A percentile compares a stretch with the other conserved stretches of the same genome.
Evolutionary conservation across 2,797 vertebrate species (phyloP).

Genomic region (Tokudaia muenninki): DNA sequence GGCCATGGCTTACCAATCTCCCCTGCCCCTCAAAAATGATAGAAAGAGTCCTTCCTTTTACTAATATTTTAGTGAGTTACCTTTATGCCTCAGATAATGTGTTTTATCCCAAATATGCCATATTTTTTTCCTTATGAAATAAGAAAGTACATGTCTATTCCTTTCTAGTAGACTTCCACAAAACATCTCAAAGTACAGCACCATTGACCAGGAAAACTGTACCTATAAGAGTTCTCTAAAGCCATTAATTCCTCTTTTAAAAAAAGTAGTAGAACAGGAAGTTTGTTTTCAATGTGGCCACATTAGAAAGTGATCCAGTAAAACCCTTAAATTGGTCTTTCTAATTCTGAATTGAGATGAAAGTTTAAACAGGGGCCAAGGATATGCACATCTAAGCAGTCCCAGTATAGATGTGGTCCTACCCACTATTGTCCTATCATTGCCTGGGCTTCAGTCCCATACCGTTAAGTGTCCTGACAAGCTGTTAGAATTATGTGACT

Average conservation of each 20-base stretch:
- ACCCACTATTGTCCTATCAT: no score
- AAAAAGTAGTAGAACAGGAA: background rate
- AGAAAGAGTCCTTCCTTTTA: background rate
- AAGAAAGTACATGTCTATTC: background rate
- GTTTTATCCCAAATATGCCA: background rate
- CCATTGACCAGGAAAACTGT: background rate
- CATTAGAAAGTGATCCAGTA: background rate
- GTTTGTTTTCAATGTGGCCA: background rate
- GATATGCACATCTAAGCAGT: background rate
- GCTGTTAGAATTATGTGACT: background rate
- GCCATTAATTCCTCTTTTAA: background rate
- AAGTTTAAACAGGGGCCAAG: background rate
- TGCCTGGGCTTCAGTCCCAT: background rate
- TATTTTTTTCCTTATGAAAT: slow-evolving; percentile 27
- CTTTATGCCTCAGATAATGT: slow-evolving; percentile 5
- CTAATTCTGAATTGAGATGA: background rate
- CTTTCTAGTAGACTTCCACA: background rate
- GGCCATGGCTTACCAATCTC: background rate
- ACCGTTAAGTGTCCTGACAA: background rate
- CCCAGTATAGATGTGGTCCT: background rate
- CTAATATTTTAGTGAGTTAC: background rate
- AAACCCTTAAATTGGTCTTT: background rate
- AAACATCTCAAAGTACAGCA: background rate
- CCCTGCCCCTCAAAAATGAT: background rate
- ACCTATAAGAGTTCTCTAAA: background rate